These are phyloP conservation scores for Plusia festucae DNA, from an alignment of 2,888 invertebrate species.

Conservation along the genomic window DNA sequence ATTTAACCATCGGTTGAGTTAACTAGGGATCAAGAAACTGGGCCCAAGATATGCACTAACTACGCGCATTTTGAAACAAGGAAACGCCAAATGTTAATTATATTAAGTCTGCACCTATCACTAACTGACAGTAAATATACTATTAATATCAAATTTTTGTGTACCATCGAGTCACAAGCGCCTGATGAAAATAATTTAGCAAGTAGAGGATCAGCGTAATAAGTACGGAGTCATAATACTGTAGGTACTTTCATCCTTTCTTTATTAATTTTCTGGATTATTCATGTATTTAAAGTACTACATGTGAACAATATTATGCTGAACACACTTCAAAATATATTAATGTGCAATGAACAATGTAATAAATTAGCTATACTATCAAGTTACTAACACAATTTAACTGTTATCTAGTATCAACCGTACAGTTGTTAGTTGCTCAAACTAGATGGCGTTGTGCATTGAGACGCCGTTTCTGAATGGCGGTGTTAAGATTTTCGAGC, in stretches of 20 bases:
- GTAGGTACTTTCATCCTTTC: not conserved
- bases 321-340: not conserved
- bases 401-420: not conserved
- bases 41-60: too few relatives aligned
- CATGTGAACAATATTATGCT: too few relatives aligned
- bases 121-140: too few relatives aligned
- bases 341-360: too few relatives aligned
- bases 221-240: not conserved
- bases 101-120: not conserved
- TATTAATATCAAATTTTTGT: too few relatives aligned
- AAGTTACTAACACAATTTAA: not conserved
- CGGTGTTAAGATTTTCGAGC: not conserved
- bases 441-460: slow-evolving; percentile 3
- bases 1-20: too few relatives aligned
- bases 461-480: not conserved
- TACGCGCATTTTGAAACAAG: too few relatives aligned
- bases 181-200: not conserved
- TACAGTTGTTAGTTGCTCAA: not conserved
- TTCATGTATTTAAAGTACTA: too few relatives aligned
- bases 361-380: not conserved
- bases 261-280: not conserved
- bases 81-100: too few relatives aligned
- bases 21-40: too few relatives aligned
- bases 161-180: not conserved
- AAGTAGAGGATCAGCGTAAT: not conserved